A percentile compares a stretch with the other conserved stretches of the same genome.
These are phyloP conservation scores for Meriones psammophilus DNA, from an alignment of 2,797 vertebrate species.

Conservation along the genomic window DNA sequence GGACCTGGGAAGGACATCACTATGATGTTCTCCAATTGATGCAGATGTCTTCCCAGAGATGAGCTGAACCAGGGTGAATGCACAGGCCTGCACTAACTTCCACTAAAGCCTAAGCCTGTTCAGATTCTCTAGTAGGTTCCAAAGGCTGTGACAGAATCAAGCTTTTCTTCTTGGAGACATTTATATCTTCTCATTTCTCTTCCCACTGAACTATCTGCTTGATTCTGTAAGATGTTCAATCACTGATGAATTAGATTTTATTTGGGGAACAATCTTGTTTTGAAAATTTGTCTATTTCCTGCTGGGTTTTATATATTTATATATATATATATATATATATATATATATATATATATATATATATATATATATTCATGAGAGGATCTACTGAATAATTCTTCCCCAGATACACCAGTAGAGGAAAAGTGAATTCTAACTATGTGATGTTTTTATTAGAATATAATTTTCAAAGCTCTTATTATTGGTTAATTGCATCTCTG, in stretches of 20 bases:
- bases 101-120: neutral
- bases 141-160: neutral
- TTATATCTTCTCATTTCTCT: neutral
- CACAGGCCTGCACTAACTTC: neutral
- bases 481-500: neutral
- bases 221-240: neutral
- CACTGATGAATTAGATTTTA: conserved; percentile 33
- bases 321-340: neutral
- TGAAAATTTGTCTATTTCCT: neutral
- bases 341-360: neutral
- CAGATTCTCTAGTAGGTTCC: neutral
- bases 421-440: conserved; percentile 35
- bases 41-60: neutral
- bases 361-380: neutral
- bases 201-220: neutral
- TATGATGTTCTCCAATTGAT: neutral
- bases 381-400: neutral
- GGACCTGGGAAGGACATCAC: neutral
- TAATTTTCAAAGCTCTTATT: neutral
- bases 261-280: neutral
- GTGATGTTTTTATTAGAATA: neutral
- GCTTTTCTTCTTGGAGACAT: neutral
- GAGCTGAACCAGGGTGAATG: neutral
- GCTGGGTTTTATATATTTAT: neutral
- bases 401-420: neutral